Percentiles rank a stretch among this genome's conserved stretches.
These are phyloP conservation scores for Nemapogon koenigi DNA, from an alignment of 2,888 invertebrate genomes.

Conservation along the genomic window DNA sequence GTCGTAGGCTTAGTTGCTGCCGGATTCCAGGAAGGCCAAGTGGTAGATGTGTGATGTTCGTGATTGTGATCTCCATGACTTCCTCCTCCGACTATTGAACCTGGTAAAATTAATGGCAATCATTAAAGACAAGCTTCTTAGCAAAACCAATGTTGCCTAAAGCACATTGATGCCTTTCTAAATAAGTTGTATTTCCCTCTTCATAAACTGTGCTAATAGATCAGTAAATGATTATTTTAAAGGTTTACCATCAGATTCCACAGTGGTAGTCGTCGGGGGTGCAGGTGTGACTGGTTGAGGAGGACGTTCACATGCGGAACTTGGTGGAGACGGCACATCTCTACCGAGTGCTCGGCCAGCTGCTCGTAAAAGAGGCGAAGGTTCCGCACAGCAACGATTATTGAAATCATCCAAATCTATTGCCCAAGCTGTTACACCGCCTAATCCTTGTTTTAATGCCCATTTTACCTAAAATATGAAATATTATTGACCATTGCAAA, in stretches of 20 bases:
- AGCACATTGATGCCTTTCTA: no score
- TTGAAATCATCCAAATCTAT: constrained; percentile 87
- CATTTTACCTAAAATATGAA: constrained; percentile 66
- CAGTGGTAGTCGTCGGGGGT: constrained; percentile 76
- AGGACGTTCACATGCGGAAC: constrained; percentile 71
- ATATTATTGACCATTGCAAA: constrained; percentile 7
- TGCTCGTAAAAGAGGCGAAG: constrained; percentile 78
- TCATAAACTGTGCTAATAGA: no score
- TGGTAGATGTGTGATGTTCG: constrained; percentile 37
- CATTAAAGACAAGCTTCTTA: neutral
- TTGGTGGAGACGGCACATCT: constrained; percentile 53
- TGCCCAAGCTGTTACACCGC: constrained; percentile 88
- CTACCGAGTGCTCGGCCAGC: constrained; percentile 79
- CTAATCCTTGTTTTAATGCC: constrained; percentile 74
- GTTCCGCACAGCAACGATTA: constrained; percentile 82
- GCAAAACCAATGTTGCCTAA: neutral
- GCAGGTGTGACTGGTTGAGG: constrained; percentile 76
- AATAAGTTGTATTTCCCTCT: no score
- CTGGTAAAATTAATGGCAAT: neutral
- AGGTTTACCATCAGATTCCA: constrained; percentile 45
- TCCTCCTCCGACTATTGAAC: constrained; percentile 14
- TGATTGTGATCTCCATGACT: constrained; percentile 31
- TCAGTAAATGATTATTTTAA: no score
- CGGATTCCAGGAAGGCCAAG: constrained; percentile 51
- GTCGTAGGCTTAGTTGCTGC: constrained; percentile 26